These are phyloP conservation scores for Pseudopipra pipra DNA, from an alignment of 2,113 vertebrate genomes.

Conservation along the genomic window DNA sequence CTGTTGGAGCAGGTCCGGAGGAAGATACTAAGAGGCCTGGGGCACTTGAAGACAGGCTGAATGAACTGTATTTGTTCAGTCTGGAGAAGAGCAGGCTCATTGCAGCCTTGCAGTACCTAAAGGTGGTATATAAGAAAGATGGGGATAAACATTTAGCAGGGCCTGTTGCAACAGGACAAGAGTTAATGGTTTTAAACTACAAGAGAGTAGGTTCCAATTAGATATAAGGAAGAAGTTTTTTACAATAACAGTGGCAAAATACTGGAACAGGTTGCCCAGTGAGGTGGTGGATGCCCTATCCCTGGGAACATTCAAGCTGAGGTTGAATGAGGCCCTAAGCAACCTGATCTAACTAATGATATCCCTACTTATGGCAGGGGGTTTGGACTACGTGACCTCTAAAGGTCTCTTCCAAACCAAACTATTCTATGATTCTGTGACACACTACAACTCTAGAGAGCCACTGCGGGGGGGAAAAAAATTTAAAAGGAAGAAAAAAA, in stretches of 20 bases:
- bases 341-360: neutral
- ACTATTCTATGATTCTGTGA: neutral
- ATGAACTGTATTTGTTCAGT: neutral
- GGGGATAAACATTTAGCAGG: neutral
- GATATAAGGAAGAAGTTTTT: neutral
- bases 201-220: neutral
- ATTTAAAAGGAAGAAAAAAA: neutral
- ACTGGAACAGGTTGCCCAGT: neutral
- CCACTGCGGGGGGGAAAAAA: neutral
- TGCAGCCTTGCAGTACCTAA: neutral
- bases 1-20: neutral
- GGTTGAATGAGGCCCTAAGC: neutral
- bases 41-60: neutral
- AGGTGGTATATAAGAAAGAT: fast-evolving
- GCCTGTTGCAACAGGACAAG: neutral
- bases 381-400: neutral
- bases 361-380: neutral
- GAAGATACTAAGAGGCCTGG: neutral
- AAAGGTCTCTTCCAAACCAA: neutral
- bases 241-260: neutral
- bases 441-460: neutral
- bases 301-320: neutral
- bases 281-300: too few species aligned
- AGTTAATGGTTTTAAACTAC: neutral
- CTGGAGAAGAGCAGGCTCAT: neutral